These are phyloP conservation scores for Didymodactylos carnosus DNA, from an alignment of 2,888 invertebrate genomes.

Conservation along the genomic window DNA sequence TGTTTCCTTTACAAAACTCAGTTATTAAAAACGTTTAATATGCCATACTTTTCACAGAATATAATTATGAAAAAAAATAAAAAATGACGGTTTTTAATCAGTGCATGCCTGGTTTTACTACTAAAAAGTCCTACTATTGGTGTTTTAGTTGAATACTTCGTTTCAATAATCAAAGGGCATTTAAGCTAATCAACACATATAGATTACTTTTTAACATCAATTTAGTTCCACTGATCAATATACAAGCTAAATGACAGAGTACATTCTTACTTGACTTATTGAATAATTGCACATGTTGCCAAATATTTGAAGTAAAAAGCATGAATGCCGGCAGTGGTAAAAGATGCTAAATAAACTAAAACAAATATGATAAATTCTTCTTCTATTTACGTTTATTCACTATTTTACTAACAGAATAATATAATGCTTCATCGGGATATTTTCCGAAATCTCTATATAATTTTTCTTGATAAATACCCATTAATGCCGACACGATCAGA, in stretches of 20 bases:
- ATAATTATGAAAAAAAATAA: too few relatives aligned
- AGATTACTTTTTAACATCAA: too few relatives aligned
- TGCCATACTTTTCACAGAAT: too few relatives aligned
- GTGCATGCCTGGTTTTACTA: too few relatives aligned
- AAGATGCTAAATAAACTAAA: slow-evolving; percentile 47
- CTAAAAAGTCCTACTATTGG: too few relatives aligned
- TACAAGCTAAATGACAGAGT: not conserved
- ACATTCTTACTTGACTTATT: slow-evolving; percentile 36
- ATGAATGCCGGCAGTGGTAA: slow-evolving; percentile 72
- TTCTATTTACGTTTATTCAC: slow-evolving; percentile 54
- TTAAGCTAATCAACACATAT: too few relatives aligned
- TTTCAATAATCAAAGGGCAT: too few relatives aligned
- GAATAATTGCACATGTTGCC: slow-evolving; percentile 53
- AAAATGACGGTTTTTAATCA: too few relatives aligned
- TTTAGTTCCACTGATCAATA: too few relatives aligned
- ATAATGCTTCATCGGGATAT: slow-evolving; percentile 50
- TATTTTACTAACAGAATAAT: slow-evolving; percentile 38
- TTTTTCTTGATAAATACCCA: slow-evolving; percentile 83
- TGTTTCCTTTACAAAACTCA: too few relatives aligned
- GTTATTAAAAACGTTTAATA: too few relatives aligned
- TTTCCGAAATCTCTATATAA: slow-evolving; percentile 65
- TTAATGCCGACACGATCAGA: slow-evolving; percentile 68
- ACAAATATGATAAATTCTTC: slow-evolving; percentile 21
- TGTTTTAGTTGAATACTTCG: too few relatives aligned
- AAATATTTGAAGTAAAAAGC: slow-evolving; percentile 54